Base-by-base conservation (phyloP, 2,797 vertebrate species). In the Remorina albescens region DNA sequence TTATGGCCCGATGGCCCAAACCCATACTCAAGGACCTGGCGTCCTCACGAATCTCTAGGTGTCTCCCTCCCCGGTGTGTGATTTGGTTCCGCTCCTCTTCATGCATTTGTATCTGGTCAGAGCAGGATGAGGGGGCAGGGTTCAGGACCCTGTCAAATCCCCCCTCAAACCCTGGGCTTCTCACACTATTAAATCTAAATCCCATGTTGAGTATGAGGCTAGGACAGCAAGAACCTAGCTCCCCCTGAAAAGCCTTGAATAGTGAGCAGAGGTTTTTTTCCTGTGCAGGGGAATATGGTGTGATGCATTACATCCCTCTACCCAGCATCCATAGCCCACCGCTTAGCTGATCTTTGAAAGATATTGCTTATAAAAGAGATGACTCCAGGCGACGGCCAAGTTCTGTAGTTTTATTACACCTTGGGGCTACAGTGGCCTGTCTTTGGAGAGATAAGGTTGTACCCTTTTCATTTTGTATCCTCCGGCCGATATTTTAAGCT, bases 401-500 rank as follows among this genome's bases (percentile, higher is more conserved):
- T 96, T 95, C 91, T 95, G 95, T 95, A 94, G 94, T 95, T 97
- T 97, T 98, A 98, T 97, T 96, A 96, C 36, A 83, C 96, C 96
- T 97, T 92, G 95, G 96, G 96, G 97, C 95, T 94, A 95, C 93
- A 92, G 74, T 83, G 86, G 95, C 92, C 88, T 94, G 97, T 97
- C 96, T 96, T 94, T 90, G 94, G 96, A 97, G 96, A 96, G 96
- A 97, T 95, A 96, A 96, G 96, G 95, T 96, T 96, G 95, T 95
- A 96, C 94, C 96, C 96, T 97, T 97, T 97, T 96, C 96, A 96
- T 96, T 94, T 96, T 93, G 92, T 94, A 94, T 95, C 96, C 95
- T 91, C 95, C 93, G 94, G 96, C 95, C 94, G 90, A 93, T 96
- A 96, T 96, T 97, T 97, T 95, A 97, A 95, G 94, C 94, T 57